Conservation (phyloP, 1,140 invertebrate genomes). For the Pseudomyrmex cubaensis region DNA sequence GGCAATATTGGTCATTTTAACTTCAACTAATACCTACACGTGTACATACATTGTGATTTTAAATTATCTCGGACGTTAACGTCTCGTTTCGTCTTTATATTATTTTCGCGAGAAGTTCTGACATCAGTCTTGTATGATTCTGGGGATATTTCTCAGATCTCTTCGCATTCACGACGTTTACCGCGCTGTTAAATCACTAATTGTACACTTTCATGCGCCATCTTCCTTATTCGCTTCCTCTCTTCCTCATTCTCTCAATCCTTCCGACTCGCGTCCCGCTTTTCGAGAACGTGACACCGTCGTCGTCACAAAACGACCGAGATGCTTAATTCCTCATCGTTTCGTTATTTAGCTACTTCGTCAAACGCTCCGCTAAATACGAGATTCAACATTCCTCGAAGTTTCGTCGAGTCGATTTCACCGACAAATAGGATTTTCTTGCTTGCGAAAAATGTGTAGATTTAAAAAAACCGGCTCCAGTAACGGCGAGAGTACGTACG, state of each 20-base stretch:
- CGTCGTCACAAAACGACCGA: constrained; percentile 21
- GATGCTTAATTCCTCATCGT: constrained; percentile 58
- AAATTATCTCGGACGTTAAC: not conserved
- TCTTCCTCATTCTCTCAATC: constrained; percentile 17
- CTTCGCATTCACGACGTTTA: constrained; percentile 27
- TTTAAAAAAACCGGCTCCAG: constrained; percentile 3
- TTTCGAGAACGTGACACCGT: not conserved
- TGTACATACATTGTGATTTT: not conserved
- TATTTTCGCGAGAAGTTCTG: not conserved
- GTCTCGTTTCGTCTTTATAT: not conserved
- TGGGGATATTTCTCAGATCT: not conserved
- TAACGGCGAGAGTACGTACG: not conserved
- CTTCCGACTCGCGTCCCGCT: constrained; percentile 9
- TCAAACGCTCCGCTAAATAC: constrained; percentile 26
- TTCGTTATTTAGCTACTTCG: constrained; percentile 20
- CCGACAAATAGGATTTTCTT: not conserved
- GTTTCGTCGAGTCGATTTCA: not conserved
- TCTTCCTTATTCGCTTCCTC: not conserved
- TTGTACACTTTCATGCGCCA: constrained; percentile 42
- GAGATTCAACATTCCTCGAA: too few relatives aligned
- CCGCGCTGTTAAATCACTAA: constrained; percentile 58
- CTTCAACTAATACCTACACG: too few relatives aligned
- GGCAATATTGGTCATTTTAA: not conserved
- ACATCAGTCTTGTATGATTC: not conserved
- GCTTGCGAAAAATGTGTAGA: not conserved